A percentile compares a stretch with the other conserved stretches of the same genome.
These are phyloP conservation scores for Rhagonycha lutea DNA, from an alignment of 2,888 invertebrate species.

Conservation along the genomic window DNA sequence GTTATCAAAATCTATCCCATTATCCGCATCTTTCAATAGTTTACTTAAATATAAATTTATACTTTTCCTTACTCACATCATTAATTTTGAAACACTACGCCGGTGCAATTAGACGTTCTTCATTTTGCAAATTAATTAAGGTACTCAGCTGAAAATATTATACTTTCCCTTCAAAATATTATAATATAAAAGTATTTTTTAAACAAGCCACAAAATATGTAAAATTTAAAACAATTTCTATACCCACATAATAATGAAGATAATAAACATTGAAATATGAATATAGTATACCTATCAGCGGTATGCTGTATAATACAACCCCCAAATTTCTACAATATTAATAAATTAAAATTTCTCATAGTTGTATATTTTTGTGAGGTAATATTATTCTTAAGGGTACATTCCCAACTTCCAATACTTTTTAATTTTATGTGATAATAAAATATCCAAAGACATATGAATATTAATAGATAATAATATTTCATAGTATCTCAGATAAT, in stretches of 20 bases:
- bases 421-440: no score
- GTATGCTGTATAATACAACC: not conserved
- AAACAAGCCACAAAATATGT: not conserved
- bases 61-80: not conserved
- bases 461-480: no score
- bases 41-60: not conserved
- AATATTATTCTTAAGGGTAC: no score
- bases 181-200: not conserved
- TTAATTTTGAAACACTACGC: not conserved
- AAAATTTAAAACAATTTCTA: not conserved
- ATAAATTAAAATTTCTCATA: no score
- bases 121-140: not conserved
- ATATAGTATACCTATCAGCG: not conserved
- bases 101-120: not conserved
- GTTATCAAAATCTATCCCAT: conserved; percentile 14
- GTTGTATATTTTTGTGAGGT: no score
- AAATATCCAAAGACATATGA: no score
- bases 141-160: not conserved
- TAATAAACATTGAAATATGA: not conserved
- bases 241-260: not conserved
- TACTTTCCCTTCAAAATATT: not conserved
- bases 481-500: no score
- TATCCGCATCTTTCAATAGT: conserved; percentile 17
- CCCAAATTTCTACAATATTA: not conserved
- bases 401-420: no score